A percentile compares a stretch with the other conserved stretches of the same genome.
These are phyloP conservation scores for Chelonia mydas DNA, from an alignment of 2,797 vertebrate genomes.

Conservation along the genomic window DNA sequence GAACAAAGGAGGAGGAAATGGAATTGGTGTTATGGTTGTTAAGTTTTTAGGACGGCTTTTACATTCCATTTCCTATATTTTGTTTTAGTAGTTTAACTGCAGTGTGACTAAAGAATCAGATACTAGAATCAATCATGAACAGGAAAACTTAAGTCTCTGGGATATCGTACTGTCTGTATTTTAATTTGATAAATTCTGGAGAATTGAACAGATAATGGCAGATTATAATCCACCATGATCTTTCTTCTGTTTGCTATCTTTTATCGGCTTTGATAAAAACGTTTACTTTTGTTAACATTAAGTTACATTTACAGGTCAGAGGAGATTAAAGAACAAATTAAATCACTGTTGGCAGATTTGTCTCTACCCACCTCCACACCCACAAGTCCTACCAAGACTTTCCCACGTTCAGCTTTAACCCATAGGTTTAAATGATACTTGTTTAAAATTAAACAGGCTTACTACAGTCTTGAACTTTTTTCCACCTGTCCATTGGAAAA, in stretches of 20 bases:
- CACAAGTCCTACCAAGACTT: not conserved
- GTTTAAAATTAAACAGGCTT: not conserved
- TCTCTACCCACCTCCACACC: not conserved
- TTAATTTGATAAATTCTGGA: not conserved
- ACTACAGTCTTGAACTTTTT: rapidly evolving
- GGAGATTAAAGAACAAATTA: not conserved
- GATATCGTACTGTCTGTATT: not conserved
- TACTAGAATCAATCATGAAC: not conserved
- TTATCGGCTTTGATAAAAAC: not conserved
- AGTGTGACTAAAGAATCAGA: not conserved
- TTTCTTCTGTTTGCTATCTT: not conserved
- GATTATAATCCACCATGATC: rapidly evolving
- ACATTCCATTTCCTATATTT: not conserved
- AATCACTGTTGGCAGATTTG: not conserved
- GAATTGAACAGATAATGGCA: not conserved
- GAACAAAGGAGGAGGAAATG: not conserved
- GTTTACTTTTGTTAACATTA: not conserved
- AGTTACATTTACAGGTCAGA: not conserved
- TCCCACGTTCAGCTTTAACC: not conserved
- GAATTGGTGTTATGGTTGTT: not conserved
- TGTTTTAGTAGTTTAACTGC: not conserved
- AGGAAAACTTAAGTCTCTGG: not conserved
- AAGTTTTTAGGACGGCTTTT: not conserved
- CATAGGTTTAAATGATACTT: not conserved
- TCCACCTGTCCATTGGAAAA: not conserved